phyloP scores from a whole-genome alignment of 2,113 vertebrate genomes.

The Gorsachius goisagi region DNA sequence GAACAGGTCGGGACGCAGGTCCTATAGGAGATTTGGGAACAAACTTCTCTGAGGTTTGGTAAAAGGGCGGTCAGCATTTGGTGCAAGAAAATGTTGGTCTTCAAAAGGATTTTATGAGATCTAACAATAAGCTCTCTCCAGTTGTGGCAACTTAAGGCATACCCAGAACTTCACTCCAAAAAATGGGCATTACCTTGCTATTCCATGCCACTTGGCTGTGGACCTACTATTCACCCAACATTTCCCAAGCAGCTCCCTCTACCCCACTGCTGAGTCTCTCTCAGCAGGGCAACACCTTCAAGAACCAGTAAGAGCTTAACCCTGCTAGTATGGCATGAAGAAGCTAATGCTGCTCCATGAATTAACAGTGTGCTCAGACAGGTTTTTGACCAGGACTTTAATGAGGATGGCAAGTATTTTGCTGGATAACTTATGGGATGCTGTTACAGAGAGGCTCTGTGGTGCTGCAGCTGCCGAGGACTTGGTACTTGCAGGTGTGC shows the following conservation, averaged over 20 bases:
- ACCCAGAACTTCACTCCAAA: neutral
- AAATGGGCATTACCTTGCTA: neutral
- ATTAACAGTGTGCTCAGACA: neutral
- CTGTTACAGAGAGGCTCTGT: neutral
- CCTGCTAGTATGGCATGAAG: neutral
- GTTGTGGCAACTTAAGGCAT: neutral
- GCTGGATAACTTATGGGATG: neutral
- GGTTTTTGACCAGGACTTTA: neutral
- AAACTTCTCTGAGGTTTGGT: neutral
- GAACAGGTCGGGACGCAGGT: neutral
- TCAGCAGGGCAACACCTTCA: neutral
- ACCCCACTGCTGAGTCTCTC: neutral
- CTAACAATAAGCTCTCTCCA: neutral
- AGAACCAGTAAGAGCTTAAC: neutral
- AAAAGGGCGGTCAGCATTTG: neutral
- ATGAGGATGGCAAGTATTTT: neutral
- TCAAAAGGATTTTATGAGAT: neutral
- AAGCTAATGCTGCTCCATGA: neutral
- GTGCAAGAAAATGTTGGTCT: neutral
- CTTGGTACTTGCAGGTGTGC: neutral
- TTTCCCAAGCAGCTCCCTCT: neutral
- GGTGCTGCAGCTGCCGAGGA: constrained; percentile 4
- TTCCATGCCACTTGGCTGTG: neutral
- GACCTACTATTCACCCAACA: neutral
- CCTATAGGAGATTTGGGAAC: neutral